These are phyloP conservation scores for Meganola albula DNA, from an alignment of 2,888 invertebrate genomes.

Conservation along the genomic window DNA sequence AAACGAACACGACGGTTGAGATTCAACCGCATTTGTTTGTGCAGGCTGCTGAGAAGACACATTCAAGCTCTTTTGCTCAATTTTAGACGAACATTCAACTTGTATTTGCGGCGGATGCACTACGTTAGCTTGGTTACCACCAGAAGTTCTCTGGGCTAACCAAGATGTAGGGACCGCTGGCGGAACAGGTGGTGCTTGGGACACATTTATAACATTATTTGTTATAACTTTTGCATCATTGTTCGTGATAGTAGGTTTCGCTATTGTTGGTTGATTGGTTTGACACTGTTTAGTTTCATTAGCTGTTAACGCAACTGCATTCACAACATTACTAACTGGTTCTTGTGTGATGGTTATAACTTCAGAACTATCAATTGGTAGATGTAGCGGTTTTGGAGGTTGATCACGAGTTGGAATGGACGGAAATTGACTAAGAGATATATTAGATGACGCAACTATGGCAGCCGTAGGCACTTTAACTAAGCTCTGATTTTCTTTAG, in stretches of 20 bases:
- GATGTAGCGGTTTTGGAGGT: conserved; percentile 37
- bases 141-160: conserved; percentile 42
- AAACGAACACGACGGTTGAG: conserved; percentile 66
- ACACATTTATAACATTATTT: conserved; percentile 29
- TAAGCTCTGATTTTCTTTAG: conserved; percentile 19
- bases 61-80: conserved; percentile 38
- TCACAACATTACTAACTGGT: conserved; percentile 17
- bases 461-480: conserved; percentile 21
- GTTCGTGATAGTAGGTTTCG: conserved; percentile 25
- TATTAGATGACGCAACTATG: conserved; percentile 36
- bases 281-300: conserved; percentile 23
- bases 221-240: conserved; percentile 27
- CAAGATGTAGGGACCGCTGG: conserved; percentile 67
- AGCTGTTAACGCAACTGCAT: conserved; percentile 21
- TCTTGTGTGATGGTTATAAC: conserved; percentile 24
- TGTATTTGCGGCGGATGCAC: conserved; percentile 52
- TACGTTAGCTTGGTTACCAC: conserved; percentile 31
- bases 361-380: conserved; percentile 29
- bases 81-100: conserved; percentile 38
- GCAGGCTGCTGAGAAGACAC: conserved; percentile 34
- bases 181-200: conserved; percentile 47
- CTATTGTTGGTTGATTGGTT: conserved; percentile 22
- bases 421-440: conserved; percentile 54
- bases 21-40: conserved; percentile 38
- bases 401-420: conserved; percentile 56